phyloP scores from a whole-genome alignment of 1,140 invertebrate genomes.

The Monochamus saltuarius region DNA sequence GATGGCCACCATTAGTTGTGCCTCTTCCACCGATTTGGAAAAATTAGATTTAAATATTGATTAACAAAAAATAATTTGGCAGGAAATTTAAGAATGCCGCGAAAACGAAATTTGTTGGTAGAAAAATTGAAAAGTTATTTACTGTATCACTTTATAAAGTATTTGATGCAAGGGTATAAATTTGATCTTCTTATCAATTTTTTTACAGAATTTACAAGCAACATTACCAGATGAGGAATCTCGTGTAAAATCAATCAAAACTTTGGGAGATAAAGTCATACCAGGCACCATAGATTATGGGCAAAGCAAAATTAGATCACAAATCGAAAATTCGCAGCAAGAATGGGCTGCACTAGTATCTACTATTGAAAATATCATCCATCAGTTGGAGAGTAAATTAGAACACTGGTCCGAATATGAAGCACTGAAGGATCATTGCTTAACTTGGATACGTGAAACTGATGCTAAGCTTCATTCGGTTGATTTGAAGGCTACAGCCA shows the following conservation, averaged over 20 bases:
- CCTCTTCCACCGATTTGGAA: no score
- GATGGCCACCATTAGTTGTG: no score
- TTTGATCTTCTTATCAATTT: conserved; percentile 22
- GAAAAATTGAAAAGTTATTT: no score
- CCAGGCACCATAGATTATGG: conserved; percentile 84
- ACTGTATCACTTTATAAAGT: not conserved
- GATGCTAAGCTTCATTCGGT: conserved; percentile 86
- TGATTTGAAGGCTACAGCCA: conserved; percentile 79
- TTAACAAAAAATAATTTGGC: no score
- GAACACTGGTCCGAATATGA: conserved; percentile 93
- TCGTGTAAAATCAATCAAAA: conserved; percentile 75
- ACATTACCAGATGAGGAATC: conserved; percentile 84
- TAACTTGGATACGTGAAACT: conserved; percentile 85
- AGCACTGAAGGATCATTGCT: conserved; percentile 78
- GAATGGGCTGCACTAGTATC: conserved; percentile 86
- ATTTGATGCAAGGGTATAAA: conserved; percentile 8
- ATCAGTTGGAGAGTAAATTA: conserved; percentile 75
- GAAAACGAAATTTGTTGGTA: no score
- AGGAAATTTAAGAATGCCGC: no score
- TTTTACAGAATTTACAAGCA: conserved; percentile 67
- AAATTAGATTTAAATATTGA: no score
- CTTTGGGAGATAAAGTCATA: conserved; percentile 85
- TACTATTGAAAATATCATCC: conserved; percentile 73
- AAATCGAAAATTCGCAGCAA: conserved; percentile 84
- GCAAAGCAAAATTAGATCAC: conserved; percentile 80